Evolutionary conservation across 2,888 invertebrate species (phyloP).

Genomic region (Lamellibrachia columna): DNA sequence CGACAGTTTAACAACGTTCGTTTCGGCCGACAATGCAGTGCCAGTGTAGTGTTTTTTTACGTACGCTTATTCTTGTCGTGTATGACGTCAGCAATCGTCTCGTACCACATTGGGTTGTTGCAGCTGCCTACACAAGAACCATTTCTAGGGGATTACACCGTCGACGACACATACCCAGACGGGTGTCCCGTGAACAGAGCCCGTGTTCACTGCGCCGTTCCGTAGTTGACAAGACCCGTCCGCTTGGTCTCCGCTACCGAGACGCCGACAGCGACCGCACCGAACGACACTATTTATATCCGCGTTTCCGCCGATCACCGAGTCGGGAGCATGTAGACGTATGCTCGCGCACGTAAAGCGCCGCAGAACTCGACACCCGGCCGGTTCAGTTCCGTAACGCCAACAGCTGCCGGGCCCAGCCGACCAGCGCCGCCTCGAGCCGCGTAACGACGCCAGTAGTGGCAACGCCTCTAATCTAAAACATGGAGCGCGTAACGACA

Average conservation of each 20-base stretch:
- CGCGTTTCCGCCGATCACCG: background rate
- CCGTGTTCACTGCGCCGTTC: background rate
- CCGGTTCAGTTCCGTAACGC: background rate
- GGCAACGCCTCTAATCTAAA: background rate
- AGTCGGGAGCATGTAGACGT: background rate
- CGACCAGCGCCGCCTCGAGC: background rate
- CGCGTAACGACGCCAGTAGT: background rate
- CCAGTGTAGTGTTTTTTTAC: background rate
- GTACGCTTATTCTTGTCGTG: background rate
- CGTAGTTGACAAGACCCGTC: background rate
- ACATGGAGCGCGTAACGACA: background rate
- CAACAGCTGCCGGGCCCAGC: background rate
- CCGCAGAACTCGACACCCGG: background rate
- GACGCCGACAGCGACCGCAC: background rate
- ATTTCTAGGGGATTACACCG: background rate
- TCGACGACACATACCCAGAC: background rate
- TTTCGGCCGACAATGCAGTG: background rate
- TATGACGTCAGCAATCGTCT: background rate
- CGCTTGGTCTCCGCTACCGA: background rate
- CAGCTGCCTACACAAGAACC: background rate
- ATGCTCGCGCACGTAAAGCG: background rate
- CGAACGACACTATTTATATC: background rate
- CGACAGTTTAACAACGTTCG: background rate
- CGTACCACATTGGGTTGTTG: background rate
- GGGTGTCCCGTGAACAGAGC: background rate